Evolutionary conservation across 2,797 vertebrate species (phyloP).

Genomic region (Thalassophryne amazonica): DNA sequence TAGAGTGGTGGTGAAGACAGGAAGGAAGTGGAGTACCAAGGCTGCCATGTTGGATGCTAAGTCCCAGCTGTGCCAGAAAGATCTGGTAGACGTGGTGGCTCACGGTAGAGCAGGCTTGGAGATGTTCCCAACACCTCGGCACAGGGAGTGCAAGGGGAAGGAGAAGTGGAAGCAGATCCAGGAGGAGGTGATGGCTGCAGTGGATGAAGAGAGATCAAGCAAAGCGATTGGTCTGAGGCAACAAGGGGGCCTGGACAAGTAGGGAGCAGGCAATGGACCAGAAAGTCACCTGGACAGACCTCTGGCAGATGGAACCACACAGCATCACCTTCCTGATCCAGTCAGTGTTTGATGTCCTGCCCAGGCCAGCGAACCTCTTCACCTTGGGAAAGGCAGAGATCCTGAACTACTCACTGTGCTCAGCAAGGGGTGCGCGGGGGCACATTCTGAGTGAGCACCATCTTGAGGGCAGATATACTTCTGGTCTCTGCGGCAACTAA

Average conservation of each 20-base stretch:
- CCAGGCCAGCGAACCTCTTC: neutral
- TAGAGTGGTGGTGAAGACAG: too few species aligned
- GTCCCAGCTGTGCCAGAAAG: neutral
- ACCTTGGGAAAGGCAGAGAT: constrained; percentile 1
- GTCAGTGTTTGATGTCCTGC: neutral
- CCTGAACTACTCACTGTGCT: neutral
- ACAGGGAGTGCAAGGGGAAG: neutral
- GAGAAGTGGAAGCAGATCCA: neutral
- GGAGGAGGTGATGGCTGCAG: neutral
- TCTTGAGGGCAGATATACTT: too few species aligned
- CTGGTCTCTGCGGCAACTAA: too few species aligned
- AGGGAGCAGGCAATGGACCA: neutral
- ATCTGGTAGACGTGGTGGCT: neutral
- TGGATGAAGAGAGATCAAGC: neutral
- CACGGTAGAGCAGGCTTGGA: neutral
- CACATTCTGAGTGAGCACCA: neutral
- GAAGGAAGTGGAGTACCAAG: constrained; percentile 1
- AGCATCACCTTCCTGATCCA: too few species aligned
- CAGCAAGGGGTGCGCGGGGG: neutral
- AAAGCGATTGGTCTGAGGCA: neutral
- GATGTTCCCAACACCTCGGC: neutral
- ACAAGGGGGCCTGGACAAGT: neutral
- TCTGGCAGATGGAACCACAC: neutral
- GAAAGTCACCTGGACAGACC: neutral
- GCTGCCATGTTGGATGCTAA: too few species aligned